A percentile compares a stretch with the other conserved stretches of the same genome.
These are phyloP conservation scores for Setipinna tenuifilis DNA, from an alignment of 2,797 vertebrate genomes.

Conservation along the genomic window DNA sequence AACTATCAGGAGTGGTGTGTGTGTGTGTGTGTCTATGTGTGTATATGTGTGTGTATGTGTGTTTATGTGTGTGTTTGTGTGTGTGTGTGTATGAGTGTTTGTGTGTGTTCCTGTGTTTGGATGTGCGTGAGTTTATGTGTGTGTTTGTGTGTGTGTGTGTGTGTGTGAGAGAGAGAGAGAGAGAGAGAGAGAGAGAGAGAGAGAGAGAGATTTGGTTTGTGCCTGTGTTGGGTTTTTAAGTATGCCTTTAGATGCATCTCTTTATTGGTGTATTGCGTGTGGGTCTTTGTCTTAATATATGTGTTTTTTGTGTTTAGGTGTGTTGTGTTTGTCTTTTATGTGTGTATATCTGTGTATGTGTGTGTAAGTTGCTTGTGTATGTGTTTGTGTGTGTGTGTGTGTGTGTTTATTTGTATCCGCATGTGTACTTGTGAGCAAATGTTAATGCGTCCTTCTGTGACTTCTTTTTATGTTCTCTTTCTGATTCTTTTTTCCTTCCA, in stretches of 20 bases:
- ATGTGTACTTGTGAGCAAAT: not conserved
- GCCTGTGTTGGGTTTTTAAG: not conserved
- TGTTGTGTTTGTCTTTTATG: not conserved
- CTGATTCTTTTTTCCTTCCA: too few species aligned
- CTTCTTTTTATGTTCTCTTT: too few species aligned
- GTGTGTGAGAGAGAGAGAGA: not conserved
- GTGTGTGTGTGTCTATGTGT: conserved; percentile 43
- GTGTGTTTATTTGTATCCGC: not conserved
- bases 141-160: not conserved
- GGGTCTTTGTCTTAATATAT: too few species aligned
- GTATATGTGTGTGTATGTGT: conserved; percentile 8
- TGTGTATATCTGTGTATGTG: not conserved
- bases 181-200: too few species aligned
- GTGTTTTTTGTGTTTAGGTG: not conserved
- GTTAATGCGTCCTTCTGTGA: not conserved
- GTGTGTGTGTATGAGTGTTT: not conserved
- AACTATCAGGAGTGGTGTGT: not conserved
- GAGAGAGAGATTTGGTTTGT: not conserved
- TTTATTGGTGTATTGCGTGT: not conserved
- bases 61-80: not conserved
- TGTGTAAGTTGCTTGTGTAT: not conserved
- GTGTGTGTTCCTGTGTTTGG: not conserved
- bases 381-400: not conserved
- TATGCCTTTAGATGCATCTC: not conserved
- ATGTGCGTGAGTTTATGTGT: not conserved